Conservation (phyloP, 1,140 invertebrate genomes). For the Dreissena rostriformis region DNA sequence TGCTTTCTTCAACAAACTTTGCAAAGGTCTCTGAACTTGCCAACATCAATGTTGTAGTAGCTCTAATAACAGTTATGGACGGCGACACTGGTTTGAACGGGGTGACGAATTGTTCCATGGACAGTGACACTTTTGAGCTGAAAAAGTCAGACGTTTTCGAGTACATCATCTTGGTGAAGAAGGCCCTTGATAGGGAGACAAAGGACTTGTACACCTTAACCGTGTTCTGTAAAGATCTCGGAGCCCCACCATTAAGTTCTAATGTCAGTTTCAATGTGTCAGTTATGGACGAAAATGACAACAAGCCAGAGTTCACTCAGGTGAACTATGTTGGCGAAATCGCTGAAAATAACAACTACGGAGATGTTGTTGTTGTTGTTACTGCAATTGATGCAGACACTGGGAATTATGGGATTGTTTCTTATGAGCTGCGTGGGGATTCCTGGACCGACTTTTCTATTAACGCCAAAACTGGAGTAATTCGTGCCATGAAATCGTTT, state of each 20-base stretch:
- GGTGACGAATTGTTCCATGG: conserved; percentile 43
- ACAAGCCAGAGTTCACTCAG: conserved; percentile 64
- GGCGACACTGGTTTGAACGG: conserved; percentile 53
- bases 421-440: conserved; percentile 87
- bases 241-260: conserved; percentile 62
- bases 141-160: conserved; percentile 62
- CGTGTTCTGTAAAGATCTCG: conserved; percentile 66
- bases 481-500: conserved; percentile 91
- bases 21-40: conserved; percentile 53
- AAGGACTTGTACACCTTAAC: conserved; percentile 58
- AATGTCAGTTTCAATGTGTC: conserved; percentile 58
- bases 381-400: conserved; percentile 96
- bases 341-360: conserved; percentile 85
- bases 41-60: conserved; percentile 39
- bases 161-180: conserved; percentile 67
- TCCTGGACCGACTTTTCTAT: conserved; percentile 90
- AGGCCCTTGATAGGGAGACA: conserved; percentile 64
- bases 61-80: conserved; percentile 43
- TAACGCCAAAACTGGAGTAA: conserved; percentile 90
- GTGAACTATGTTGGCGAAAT: conserved; percentile 59
- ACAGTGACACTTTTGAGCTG: conserved; percentile 50
- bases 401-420: conserved; percentile 96
- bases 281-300: conserved; percentile 72
- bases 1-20: conserved; percentile 36
- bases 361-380: conserved; percentile 94